Conservation (phyloP, 1,140 invertebrate genomes). For the Carposina sasakii region DNA sequence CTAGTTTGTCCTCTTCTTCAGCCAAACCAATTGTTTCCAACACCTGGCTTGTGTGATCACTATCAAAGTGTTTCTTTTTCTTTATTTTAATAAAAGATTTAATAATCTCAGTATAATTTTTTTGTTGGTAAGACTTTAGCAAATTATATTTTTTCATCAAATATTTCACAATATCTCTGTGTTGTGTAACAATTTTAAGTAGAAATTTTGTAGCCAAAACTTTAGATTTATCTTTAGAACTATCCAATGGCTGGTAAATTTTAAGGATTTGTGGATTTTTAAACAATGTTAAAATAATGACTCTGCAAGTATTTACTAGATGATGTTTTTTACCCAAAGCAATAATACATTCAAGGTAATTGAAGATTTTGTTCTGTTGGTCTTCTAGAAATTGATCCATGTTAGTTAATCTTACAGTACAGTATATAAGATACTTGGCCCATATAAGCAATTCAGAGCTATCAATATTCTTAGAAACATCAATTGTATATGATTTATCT, state of each 20-base stretch:
- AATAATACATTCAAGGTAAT: slow-evolving; percentile 48
- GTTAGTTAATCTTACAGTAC: slow-evolving; percentile 44
- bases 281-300: slow-evolving; percentile 55
- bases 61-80: slow-evolving; percentile 47
- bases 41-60: slow-evolving; percentile 44
- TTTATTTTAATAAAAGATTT: slow-evolving; percentile 65
- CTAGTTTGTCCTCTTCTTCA: slow-evolving; percentile 41
- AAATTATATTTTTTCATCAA: slow-evolving; percentile 43
- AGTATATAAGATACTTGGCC: slow-evolving; percentile 63
- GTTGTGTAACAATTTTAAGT: slow-evolving; percentile 48
- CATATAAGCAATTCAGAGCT: slow-evolving; percentile 54
- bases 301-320: slow-evolving; percentile 38
- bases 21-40: slow-evolving; percentile 48
- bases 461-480: slow-evolving; percentile 33
- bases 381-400: slow-evolving; percentile 40
- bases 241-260: slow-evolving; percentile 69
- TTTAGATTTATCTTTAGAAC: slow-evolving; percentile 45
- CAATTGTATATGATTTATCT: slow-evolving; percentile 32
- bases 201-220: slow-evolving; percentile 65
- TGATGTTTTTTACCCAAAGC: slow-evolving; percentile 40
- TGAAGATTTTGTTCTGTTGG: slow-evolving; percentile 37
- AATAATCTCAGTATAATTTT: slow-evolving; percentile 55
- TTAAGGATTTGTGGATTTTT: slow-evolving; percentile 72
- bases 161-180: slow-evolving; percentile 46
- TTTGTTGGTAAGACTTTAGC: slow-evolving; percentile 61